These are phyloP conservation scores for Sebastes taczanowskii DNA, from an alignment of 2,797 vertebrate species.

Conservation along the genomic window DNA sequence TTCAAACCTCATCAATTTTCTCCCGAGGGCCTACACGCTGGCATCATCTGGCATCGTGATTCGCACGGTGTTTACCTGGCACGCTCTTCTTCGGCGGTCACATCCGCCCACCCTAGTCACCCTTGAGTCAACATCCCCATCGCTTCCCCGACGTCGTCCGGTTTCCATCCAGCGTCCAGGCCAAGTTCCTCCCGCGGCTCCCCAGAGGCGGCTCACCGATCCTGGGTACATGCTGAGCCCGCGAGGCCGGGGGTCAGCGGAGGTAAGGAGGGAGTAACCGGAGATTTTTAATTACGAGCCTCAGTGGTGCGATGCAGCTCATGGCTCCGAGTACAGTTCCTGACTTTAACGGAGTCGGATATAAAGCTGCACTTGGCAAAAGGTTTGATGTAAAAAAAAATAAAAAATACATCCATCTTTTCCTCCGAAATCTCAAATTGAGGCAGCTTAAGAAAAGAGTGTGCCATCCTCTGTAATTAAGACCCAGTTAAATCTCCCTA, in stretches of 20 bases:
- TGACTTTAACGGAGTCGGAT: constrained; percentile 50
- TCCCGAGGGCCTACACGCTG: background rate
- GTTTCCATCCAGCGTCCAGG: constrained; percentile 50
- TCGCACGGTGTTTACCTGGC: constrained; percentile 52
- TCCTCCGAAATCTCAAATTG: constrained; percentile 55
- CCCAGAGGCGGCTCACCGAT: constrained; percentile 59
- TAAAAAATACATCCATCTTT: constrained; percentile 44
- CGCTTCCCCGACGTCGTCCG: constrained; percentile 54
- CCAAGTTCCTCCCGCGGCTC: constrained; percentile 66
- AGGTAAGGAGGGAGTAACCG: constrained; percentile 73
- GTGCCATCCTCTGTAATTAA: constrained; percentile 60
- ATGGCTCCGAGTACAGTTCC: constrained; percentile 45
- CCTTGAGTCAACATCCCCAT: constrained; percentile 68
- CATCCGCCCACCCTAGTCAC: constrained; percentile 50
- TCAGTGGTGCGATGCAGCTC: constrained; percentile 70
- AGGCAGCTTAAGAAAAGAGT: constrained; percentile 52
- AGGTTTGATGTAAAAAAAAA: constrained; percentile 1
- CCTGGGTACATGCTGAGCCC: constrained; percentile 41
- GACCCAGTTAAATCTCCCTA: constrained; percentile 57
- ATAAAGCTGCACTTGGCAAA: constrained; percentile 58
- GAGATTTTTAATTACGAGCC: constrained; percentile 79
- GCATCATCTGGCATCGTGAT: constrained; percentile 29
- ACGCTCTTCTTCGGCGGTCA: constrained; percentile 33
- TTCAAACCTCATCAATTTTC: constrained; percentile 5
- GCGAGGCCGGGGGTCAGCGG: constrained; percentile 58